A percentile compares a stretch with the other conserved stretches of the same genome.
Evolutionary conservation across 2,113 vertebrate genomes (phyloP).

Genomic region (Cryptoleucopteryx plumbea): DNA sequence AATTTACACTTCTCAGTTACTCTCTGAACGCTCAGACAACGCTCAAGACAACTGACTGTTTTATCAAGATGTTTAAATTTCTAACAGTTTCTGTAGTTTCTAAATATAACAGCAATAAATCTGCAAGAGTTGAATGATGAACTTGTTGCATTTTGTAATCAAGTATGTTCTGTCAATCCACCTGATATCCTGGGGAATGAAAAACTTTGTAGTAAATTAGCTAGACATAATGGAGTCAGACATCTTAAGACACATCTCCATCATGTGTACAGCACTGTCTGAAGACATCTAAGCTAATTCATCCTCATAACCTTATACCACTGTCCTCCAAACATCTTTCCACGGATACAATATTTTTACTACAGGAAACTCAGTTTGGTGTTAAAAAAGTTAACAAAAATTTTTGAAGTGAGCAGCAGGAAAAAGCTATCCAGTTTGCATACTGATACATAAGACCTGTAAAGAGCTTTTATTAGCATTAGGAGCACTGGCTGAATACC

Average conservation of each 20-base stretch:
- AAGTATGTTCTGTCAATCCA: background rate
- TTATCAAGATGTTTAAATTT: background rate
- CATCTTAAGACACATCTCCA: background rate
- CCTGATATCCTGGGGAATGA: background rate
- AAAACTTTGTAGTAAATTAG: background rate
- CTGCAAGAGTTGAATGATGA: background rate
- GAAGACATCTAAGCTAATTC: background rate
- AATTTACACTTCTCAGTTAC: background rate
- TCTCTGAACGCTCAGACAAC: background rate
- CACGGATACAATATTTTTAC: background rate
- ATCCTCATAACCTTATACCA: background rate
- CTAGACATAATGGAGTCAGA: background rate
- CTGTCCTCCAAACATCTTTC: background rate
- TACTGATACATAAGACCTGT: background rate
- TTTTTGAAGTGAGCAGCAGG: background rate
- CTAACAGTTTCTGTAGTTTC: background rate
- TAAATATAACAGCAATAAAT: background rate
- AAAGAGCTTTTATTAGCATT: background rate
- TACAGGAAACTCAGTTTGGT: background rate
- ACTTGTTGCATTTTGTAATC: background rate
- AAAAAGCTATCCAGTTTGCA: background rate
- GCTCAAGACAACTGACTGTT: background rate
- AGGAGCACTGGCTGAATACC: background rate
- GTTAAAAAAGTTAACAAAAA: background rate
- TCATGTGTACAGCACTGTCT: background rate